A percentile compares a stretch with the other conserved stretches of the same genome.
phyloP scores from a whole-genome alignment of 2,888 invertebrate species.

The Schizotus pectinicornis region DNA sequence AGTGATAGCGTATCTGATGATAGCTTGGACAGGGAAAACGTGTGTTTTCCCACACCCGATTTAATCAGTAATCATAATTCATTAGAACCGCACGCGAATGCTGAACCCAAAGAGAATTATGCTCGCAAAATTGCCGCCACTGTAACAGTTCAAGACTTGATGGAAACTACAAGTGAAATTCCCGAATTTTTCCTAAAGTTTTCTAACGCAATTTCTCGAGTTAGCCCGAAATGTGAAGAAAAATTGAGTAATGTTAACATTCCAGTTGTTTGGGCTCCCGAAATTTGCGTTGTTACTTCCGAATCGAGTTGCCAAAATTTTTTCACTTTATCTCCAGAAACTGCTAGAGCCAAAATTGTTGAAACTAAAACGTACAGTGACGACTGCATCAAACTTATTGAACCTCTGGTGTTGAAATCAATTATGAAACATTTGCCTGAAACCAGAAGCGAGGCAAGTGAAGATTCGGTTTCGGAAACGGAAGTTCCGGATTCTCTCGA shows the following conservation, averaged over 20 bases:
- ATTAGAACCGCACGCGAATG: constrained; percentile 50
- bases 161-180: background rate
- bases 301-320: constrained; percentile 26
- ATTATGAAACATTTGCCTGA: constrained; percentile 39
- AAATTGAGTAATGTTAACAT: constrained; percentile 33
- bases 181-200: background rate
- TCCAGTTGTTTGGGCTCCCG: constrained; percentile 44
- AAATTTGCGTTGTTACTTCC: constrained; percentile 37
- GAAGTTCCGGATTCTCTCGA: constrained; percentile 46
- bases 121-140: constrained; percentile 5
- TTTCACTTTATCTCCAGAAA: constrained; percentile 32
- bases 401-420: constrained; percentile 48
- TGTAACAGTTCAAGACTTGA: background rate
- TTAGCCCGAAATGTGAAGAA: constrained; percentile 27
- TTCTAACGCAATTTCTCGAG: background rate
- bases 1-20: constrained; percentile 60
- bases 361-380: constrained; percentile 28
- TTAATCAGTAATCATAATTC: constrained; percentile 66
- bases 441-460: constrained; percentile 13
- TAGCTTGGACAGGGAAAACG: constrained; percentile 56
- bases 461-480: constrained; percentile 19
- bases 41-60: constrained; percentile 62
- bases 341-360: constrained; percentile 29
- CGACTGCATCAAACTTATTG: constrained; percentile 35
- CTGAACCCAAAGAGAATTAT: constrained; percentile 10